Base-by-base conservation (phyloP, 64 coral and sea anemone genomes). In the Pachyseris speciosa region DNA sequence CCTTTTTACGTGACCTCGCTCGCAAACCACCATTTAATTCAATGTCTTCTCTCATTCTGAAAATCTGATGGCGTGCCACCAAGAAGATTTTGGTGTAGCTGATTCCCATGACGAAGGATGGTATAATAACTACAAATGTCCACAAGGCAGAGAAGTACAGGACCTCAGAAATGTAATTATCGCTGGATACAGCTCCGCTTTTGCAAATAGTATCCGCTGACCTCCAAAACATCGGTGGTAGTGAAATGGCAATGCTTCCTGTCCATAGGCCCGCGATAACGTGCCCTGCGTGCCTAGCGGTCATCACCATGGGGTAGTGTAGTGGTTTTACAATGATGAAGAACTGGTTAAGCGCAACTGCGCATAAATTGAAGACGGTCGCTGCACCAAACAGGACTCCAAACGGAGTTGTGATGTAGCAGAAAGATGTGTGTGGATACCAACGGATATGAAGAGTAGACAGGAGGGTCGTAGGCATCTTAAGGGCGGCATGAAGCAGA, bases 81-180 rank as follows among this genome's bases (percentile, higher is more conserved):
- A 93, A 53, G 31, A 93, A 97, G 42, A 97, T 97, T 37, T 97
- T 97, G 26, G 39, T 65, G 64, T 97, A 97, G 48, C 90, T 93
- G 29, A 59, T 90, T 37, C 84, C 55, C 95, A 94, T 97, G 13
- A 97, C 43, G 41, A 90, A 38, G 3, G 95, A 86, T 7, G 95
- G 95, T 26, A 97, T 90, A n/a, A 97, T 79, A 49, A 97, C 86
- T 16, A 97, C 95, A 80, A 97, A 97, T 85, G 75, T 85, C 95
- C 95, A 97, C 34, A 97, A 43, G 9, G 95, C 86, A 3, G 83
- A 89, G 25, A 97, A 88, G 74, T 97, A 97, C 4, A 83, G 50
- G 13, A 92, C 69, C 71, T 97, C 95, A 9, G 95, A 89, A 5
- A 75, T 31, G 77, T 90, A 93, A 28, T 93, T 67, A 42, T 97